A percentile compares a stretch with the other conserved stretches of the same genome.
Conservation (phyloP, 2,113 vertebrate species). For the Zosterops borbonicus region DNA sequence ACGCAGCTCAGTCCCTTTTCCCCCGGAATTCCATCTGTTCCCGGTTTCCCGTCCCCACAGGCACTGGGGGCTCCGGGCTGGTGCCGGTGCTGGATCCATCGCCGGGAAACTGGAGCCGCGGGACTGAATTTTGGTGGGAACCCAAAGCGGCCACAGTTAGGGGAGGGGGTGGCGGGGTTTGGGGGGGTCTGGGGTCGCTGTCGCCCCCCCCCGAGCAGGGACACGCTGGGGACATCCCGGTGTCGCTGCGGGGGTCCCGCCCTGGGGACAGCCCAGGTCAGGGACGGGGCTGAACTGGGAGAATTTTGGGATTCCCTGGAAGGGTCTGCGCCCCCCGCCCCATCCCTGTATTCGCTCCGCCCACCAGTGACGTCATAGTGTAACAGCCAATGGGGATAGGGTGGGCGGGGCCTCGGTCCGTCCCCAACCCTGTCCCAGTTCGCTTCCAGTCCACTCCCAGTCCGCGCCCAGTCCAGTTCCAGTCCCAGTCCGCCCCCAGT, state of each 20-base stretch:
- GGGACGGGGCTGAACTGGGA: too few species aligned
- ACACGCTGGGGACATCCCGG: background rate
- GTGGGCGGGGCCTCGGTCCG: background rate
- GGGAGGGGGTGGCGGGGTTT: too few species aligned
- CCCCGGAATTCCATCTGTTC: background rate
- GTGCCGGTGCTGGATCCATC: rapidly evolving
- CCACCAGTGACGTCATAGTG: rapidly evolving
- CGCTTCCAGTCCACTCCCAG: too few species aligned
- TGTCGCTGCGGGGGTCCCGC: background rate
- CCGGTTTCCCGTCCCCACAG: rapidly evolving
- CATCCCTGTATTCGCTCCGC: background rate
- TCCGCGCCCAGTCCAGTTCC: too few species aligned
- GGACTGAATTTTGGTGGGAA: too few species aligned
- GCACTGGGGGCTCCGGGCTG: background rate
- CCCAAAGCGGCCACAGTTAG: background rate
- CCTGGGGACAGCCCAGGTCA: too few species aligned
- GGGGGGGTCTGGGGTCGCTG: too few species aligned
- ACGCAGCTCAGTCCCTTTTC: background rate
- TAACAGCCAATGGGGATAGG: rapidly evolving
- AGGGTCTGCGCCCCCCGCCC: too few species aligned
- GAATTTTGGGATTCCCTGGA: background rate
- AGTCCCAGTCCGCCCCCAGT: background rate
- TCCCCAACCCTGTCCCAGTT: too few species aligned
- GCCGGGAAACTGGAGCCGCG: background rate
- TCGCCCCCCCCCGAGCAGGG: too few species aligned